These are phyloP conservation scores for Cygnus buccinator DNA, from an alignment of 2,113 vertebrate species.

Conservation along the genomic window DNA sequence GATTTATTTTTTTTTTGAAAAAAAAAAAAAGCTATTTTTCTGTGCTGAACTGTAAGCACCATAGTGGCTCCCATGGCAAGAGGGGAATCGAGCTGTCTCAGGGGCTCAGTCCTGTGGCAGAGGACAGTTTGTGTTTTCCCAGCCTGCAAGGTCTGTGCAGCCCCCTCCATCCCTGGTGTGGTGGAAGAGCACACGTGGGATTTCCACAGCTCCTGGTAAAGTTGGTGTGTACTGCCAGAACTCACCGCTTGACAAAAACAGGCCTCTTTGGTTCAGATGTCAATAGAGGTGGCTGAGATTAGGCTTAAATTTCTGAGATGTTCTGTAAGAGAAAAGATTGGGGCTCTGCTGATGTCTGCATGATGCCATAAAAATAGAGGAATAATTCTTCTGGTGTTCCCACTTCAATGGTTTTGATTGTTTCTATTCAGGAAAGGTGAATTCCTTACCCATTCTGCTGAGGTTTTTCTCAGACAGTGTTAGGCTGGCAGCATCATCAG, in stretches of 20 bases:
- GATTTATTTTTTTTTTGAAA: not conserved
- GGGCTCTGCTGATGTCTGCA: not conserved
- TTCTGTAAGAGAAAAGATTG: not conserved
- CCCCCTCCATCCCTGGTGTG: not conserved
- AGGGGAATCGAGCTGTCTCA: not conserved
- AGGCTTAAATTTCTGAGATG: not conserved
- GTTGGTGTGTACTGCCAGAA: not conserved
- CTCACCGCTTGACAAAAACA: fast-evolving
- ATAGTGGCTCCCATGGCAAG: not conserved
- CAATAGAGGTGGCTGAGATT: not conserved
- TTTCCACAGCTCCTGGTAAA: not conserved
- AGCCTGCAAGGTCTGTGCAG: not conserved
- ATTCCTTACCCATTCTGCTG: not conserved
- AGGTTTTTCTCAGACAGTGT: not conserved
- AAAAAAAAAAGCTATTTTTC: not conserved
- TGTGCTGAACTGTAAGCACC: not conserved
- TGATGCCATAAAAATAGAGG: not conserved
- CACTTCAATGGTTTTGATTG: fast-evolving
- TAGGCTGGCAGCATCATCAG: not conserved
- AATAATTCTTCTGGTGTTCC: not conserved
- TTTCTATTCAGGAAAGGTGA: not conserved
- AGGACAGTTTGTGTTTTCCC: not conserved
- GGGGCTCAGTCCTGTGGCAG: fast-evolving
- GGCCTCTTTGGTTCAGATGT: not conserved
- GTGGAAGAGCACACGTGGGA: not conserved